Evolutionary conservation across 1,140 invertebrate genomes (phyloP).

Genomic region (Drosophila kikkawai): DNA sequence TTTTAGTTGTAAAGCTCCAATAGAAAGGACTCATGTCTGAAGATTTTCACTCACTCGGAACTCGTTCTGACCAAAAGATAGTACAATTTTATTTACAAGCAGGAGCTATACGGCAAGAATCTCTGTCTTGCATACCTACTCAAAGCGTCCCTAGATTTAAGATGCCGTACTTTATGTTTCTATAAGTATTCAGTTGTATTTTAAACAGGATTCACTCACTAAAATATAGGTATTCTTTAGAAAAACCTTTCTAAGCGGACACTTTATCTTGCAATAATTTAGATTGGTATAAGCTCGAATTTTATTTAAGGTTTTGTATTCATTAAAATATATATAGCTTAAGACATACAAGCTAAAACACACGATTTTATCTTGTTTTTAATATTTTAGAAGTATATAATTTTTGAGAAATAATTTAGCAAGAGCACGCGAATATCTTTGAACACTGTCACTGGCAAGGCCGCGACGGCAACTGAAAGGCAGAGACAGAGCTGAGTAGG

Average conservation of each 20-base stretch:
- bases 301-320: background rate
- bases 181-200: background rate
- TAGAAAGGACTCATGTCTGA: background rate
- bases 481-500: background rate
- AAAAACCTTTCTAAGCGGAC: background rate
- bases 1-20: background rate
- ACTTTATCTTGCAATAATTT: background rate
- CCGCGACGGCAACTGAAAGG: constrained; percentile 26
- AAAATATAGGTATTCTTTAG: background rate
- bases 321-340: background rate
- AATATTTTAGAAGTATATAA: background rate
- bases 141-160: constrained; percentile 1
- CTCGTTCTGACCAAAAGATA: constrained; percentile 10
- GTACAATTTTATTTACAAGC: constrained; percentile 4
- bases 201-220: background rate
- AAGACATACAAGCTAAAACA: background rate
- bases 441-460: background rate
- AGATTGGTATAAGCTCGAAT: background rate
- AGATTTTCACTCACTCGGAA: background rate
- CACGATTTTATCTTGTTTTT: too few species aligned
- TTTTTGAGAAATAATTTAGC: background rate
- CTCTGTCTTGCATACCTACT: background rate
- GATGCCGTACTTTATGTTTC: background rate
- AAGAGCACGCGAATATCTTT: background rate
- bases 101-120: background rate